Conservation (phyloP, 2,113 vertebrate species). For the Trinectes maculatus region DNA sequence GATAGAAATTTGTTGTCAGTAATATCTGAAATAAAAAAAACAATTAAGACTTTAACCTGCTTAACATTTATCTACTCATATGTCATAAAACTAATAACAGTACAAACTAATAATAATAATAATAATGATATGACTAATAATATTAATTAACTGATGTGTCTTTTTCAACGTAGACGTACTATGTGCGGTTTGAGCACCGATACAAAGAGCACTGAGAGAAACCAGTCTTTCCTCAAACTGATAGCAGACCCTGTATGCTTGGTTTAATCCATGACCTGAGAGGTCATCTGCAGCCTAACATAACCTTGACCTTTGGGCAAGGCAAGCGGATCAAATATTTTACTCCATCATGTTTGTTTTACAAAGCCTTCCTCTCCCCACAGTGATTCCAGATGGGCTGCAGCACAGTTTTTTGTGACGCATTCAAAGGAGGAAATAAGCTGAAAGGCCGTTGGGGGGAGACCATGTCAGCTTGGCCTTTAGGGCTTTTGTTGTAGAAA, state of each 20-base stretch:
- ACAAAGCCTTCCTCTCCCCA: conserved; percentile 73
- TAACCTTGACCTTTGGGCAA: conserved; percentile 78
- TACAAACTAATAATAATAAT: too few relatives aligned
- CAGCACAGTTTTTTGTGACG: conserved; percentile 67
- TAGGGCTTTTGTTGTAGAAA: conserved; percentile 70
- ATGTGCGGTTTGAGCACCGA: neutral
- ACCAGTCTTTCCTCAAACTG: conserved; percentile 14
- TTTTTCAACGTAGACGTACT: conserved; percentile 17
- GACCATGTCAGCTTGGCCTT: conserved; percentile 73
- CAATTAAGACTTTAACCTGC: too few relatives aligned
- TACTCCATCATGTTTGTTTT: conserved; percentile 75
- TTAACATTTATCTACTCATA: too few relatives aligned
- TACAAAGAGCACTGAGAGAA: conserved; percentile 34
- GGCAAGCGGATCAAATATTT: conserved; percentile 73
- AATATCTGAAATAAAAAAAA: too few relatives aligned
- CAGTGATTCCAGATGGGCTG: conserved; percentile 79
- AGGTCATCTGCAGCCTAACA: conserved; percentile 71
- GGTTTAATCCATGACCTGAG: conserved; percentile 66
- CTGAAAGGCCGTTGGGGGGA: conserved; percentile 71
- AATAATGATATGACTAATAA: too few relatives aligned
- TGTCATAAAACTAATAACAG: too few relatives aligned
- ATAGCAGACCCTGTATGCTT: conserved; percentile 48
- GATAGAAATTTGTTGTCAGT: too few relatives aligned
- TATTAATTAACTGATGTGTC: too few relatives aligned
- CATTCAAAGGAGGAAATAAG: conserved; percentile 74